A percentile compares a stretch with the other conserved stretches of the same genome.
These are phyloP conservation scores for Mionectes olivaceus DNA, from an alignment of 2,797 vertebrate species.

Conservation along the genomic window DNA sequence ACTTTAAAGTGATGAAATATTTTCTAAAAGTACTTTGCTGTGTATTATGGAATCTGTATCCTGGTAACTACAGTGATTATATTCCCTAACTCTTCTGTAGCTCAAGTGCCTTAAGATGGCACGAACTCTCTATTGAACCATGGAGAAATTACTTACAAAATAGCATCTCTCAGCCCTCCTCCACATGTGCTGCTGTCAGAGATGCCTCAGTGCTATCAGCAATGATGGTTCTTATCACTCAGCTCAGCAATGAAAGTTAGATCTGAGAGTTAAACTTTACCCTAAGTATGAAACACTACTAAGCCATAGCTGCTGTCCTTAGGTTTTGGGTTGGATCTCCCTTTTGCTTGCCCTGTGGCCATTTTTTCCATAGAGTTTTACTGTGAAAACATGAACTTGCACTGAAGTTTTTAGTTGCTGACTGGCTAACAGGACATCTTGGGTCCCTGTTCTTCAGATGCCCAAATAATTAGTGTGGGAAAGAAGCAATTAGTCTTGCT, in stretches of 20 bases:
- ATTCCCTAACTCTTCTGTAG: background rate
- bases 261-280: background rate
- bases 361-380: background rate
- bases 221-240: background rate
- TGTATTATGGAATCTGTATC: background rate
- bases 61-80: background rate
- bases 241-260: background rate
- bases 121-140: fast-evolving
- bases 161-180: fast-evolving
- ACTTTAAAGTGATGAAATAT: background rate
- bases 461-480: background rate
- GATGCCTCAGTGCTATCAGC: background rate
- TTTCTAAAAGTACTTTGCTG: background rate
- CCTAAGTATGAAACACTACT: fast-evolving
- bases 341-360: fast-evolving
- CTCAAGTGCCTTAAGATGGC: background rate
- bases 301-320: background rate
- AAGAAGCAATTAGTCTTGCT: background rate
- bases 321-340: background rate
- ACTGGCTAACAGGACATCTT: background rate
- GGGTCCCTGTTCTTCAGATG: background rate
- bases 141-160: background rate
- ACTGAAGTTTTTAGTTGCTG: background rate
- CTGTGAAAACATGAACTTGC: background rate
- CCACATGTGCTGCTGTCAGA: background rate